Evolutionary conservation across 2,113 vertebrate genomes (phyloP).

Genomic region (Tricholaema leucomelas): DNA sequence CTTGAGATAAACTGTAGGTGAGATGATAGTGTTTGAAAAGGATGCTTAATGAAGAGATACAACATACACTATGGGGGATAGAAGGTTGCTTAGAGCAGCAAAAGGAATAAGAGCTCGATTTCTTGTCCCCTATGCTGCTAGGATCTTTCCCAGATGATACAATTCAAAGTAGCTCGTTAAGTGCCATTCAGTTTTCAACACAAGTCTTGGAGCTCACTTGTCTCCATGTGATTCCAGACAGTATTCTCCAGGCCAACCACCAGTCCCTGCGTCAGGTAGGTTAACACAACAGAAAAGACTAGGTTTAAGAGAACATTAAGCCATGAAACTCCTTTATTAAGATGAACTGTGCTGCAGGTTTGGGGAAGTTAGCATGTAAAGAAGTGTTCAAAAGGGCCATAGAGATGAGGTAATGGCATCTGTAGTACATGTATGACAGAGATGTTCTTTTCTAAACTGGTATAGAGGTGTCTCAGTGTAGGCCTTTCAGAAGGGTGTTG

Average conservation of each 20-base stretch:
- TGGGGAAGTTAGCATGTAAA: not conserved
- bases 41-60: not conserved
- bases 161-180: not conserved
- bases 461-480: not conserved
- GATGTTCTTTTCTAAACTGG: not conserved
- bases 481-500: not conserved
- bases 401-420: not conserved
- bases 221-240: not conserved
- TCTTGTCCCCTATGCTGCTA: not conserved
- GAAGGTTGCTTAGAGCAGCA: not conserved
- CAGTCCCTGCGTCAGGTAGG: not conserved
- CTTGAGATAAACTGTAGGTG: not conserved
- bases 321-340: not conserved
- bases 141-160: not conserved
- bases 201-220: not conserved
- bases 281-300: not conserved
- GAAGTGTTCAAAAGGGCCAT: rapidly evolving
- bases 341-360: not conserved
- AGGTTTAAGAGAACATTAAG: not conserved
- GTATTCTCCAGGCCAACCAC: too few species aligned
- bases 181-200: not conserved
- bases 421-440: not conserved
- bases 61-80: not conserved
- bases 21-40: not conserved
- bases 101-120: not conserved